Evolutionary conservation across 1,140 invertebrate species (phyloP).

Genomic region (Andrena cerasifolii): DNA sequence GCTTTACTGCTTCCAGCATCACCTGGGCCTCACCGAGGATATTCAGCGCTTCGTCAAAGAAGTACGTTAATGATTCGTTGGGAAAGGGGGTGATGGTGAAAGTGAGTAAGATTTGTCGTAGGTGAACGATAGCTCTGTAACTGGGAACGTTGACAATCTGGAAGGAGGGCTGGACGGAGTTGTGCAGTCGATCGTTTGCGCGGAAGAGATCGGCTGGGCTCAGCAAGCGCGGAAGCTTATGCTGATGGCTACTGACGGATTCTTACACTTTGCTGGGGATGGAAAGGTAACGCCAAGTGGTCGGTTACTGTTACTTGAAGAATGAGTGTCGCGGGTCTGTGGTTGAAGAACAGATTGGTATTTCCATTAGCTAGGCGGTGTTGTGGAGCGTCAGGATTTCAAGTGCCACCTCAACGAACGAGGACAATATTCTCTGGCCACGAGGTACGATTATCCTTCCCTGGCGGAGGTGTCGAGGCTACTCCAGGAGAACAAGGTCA

Average conservation of each 20-base stretch:
- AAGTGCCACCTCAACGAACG: constrained; percentile 63
- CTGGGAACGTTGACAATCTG: constrained; percentile 83
- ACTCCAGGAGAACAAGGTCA: constrained; percentile 61
- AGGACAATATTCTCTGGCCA: constrained; percentile 63
- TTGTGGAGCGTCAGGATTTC: constrained; percentile 65
- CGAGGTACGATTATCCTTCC: constrained; percentile 68
- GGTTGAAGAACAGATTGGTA: too few relatives aligned
- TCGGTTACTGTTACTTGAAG: not conserved
- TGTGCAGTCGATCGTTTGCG: constrained; percentile 81
- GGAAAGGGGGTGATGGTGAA: not conserved
- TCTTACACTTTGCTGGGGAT: constrained; percentile 86
- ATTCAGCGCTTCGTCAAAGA: constrained; percentile 73
- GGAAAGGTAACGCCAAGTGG: constrained; percentile 77
- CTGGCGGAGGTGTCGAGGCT: constrained; percentile 68
- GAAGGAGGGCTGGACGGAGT: constrained; percentile 86
- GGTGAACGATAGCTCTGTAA: constrained; percentile 75
- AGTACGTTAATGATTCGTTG: not conserved
- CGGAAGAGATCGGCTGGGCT: constrained; percentile 84
- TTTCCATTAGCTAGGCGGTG: constrained; percentile 62
- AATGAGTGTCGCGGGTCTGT: too few relatives aligned
- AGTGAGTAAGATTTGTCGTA: constrained; percentile 37
- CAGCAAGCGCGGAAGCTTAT: constrained; percentile 84
- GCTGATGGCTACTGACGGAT: constrained; percentile 85
- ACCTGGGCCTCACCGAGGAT: constrained; percentile 77
- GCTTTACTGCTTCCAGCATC: constrained; percentile 81